Evolutionary conservation across 2,797 vertebrate genomes (phyloP).

Genomic region (Todus mexicanus): DNA sequence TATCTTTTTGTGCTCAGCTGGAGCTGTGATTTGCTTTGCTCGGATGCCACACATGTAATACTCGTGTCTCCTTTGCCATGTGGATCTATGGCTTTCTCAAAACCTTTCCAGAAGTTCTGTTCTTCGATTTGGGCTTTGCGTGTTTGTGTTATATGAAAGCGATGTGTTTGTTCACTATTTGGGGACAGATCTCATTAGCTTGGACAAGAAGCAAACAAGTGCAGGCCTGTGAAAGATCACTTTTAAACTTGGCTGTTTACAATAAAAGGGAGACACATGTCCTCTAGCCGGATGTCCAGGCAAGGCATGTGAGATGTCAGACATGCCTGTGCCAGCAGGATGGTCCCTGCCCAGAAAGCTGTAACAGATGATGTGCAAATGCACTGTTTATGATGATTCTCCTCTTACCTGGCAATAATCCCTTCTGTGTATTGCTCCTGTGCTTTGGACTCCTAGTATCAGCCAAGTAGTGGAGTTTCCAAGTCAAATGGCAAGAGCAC

Average conservation of each 20-base stretch:
- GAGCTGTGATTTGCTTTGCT: background rate
- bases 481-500: background rate
- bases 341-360: background rate
- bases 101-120: background rate
- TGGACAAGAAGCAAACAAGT: background rate
- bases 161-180: background rate
- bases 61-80: accelerated
- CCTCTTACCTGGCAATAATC: background rate
- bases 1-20: background rate
- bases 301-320: background rate
- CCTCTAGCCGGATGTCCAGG: accelerated
- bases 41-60: accelerated
- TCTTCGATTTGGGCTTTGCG: background rate
- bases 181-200: background rate
- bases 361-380: background rate
- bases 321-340: background rate
- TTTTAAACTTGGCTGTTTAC: background rate
- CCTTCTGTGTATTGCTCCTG: background rate
- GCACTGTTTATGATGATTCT: background rate
- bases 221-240: background rate
- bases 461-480: background rate
- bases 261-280: background rate
- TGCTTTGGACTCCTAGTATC: background rate
- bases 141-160: background rate
- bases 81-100: background rate